A percentile compares a stretch with the other conserved stretches of the same genome.
Evolutionary conservation across 2,888 invertebrate species (phyloP).

Genomic region (Epirrhoe tristata): DNA sequence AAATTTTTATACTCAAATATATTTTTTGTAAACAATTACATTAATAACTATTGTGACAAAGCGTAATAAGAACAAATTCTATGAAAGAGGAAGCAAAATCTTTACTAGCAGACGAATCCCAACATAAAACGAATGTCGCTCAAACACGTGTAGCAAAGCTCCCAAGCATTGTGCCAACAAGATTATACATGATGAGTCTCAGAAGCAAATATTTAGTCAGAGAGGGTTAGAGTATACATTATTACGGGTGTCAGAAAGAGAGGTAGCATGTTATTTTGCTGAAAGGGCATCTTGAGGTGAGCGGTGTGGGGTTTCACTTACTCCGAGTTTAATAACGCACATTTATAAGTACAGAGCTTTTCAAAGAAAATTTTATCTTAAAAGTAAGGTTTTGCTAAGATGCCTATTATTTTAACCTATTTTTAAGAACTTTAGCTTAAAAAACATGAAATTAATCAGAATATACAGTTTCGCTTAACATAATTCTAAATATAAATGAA

Average conservation of each 20-base stretch:
- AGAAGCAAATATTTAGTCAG: conserved; percentile 51
- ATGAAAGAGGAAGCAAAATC: conserved; percentile 8
- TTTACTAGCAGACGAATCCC: conserved; percentile 11
- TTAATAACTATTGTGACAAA: background rate
- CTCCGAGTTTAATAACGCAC: conserved; percentile 13
- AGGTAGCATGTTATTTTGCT: conserved; percentile 52
- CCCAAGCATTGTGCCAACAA: conserved; percentile 48
- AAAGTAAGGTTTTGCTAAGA: background rate
- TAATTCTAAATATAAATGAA: too few species aligned
- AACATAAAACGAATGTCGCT: conserved; percentile 29
- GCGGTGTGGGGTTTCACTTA: conserved; percentile 33
- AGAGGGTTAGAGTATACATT: conserved; percentile 35
- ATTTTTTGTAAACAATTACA: too few species aligned
- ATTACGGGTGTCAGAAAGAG: conserved; percentile 43
- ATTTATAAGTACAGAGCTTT: conserved; percentile 8
- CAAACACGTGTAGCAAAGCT: conserved; percentile 34
- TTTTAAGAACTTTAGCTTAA: background rate
- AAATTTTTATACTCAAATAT: too few species aligned
- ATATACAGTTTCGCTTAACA: too few species aligned
- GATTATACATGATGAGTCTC: conserved; percentile 51
- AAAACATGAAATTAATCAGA: background rate
- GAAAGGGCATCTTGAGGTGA: conserved; percentile 57
- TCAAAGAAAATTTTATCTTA: conserved; percentile 5
- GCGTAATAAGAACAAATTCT: background rate
- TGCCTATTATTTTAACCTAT: background rate